These are phyloP conservation scores for Pelagia noctiluca DNA, from an alignment of 30 jellyfish, hydroid and myxozoan genomes.

Conservation along the genomic window DNA sequence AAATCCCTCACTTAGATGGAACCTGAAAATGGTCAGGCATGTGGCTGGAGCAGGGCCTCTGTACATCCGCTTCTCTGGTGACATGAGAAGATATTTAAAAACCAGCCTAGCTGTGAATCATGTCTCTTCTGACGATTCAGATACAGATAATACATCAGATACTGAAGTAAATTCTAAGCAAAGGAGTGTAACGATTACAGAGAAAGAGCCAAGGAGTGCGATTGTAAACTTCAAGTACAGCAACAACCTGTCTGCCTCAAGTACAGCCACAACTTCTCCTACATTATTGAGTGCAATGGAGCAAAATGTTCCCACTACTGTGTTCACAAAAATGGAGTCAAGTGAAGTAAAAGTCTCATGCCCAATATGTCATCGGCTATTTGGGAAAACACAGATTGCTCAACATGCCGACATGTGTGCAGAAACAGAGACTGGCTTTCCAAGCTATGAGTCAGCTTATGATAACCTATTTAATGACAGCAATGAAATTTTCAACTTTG, in stretches of 20 bases:
- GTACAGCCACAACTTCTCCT: conserved; percentile 7
- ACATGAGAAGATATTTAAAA: background rate
- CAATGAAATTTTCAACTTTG: background rate
- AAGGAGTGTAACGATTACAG: background rate
- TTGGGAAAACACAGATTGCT: conserved; percentile 3
- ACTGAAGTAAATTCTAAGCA: background rate
- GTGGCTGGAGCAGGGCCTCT: background rate
- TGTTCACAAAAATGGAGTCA: conserved; percentile 10
- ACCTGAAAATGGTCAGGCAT: background rate
- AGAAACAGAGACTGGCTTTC: conserved; percentile 7
- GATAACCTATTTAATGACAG: no score
- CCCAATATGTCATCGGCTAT: conserved; percentile 8
- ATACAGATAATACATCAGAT: background rate
- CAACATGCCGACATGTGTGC: conserved; percentile 16
- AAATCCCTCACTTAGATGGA: background rate
- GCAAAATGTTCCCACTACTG: conserved; percentile 12
- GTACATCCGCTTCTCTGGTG: background rate
- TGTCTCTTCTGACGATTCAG: background rate
- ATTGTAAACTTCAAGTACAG: background rate
- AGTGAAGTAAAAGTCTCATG: conserved; percentile 12
- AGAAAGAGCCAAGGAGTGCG: background rate
- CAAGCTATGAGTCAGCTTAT: conserved; percentile 1
- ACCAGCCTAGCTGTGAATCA: background rate
- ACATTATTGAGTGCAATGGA: background rate
- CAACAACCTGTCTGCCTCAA: background rate